phyloP scores from a whole-genome alignment of 2,888 invertebrate genomes.

The Fabriciana adippe region DNA sequence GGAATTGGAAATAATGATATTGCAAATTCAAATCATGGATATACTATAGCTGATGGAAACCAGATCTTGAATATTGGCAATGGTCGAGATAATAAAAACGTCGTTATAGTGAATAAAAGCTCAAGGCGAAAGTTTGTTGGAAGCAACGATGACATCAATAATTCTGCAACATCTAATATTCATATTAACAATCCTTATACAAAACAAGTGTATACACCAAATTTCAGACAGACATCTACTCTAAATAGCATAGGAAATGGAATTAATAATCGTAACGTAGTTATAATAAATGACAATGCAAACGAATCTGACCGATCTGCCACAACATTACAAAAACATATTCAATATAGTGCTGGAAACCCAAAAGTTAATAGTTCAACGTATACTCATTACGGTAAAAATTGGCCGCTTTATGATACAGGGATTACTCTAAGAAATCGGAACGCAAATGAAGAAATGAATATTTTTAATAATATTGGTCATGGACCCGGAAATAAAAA shows the following conservation, averaged over 20 bases:
- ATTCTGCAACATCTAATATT: too few relatives aligned
- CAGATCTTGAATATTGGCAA: too few relatives aligned
- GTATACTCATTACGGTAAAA: not conserved
- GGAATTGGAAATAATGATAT: too few relatives aligned
- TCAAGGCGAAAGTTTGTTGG: not conserved
- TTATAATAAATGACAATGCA: constrained; percentile 12
- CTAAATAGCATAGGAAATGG: constrained; percentile 29
- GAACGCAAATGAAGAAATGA: not conserved
- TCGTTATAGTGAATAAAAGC: too few relatives aligned
- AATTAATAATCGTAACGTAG: constrained; percentile 10
- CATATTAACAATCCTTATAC: not conserved
- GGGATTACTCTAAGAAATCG: not conserved
- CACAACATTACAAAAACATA: not conserved
- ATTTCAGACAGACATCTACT: not conserved
- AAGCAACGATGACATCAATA: too few relatives aligned
- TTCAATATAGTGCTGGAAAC: too few relatives aligned
- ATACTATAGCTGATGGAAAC: too few relatives aligned
- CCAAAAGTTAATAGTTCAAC: too few relatives aligned
- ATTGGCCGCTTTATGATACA: not conserved
- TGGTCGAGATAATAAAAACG: too few relatives aligned
- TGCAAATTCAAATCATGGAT: too few relatives aligned
- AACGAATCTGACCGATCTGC: not conserved
- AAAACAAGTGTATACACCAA: not conserved
- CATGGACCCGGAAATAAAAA: constrained; percentile 25
- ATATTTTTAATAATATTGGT: constrained; percentile 16